Percentiles rank a stretch among this genome's conserved stretches.
These are phyloP conservation scores for Hemicentrotus pulcherrimus DNA, from an alignment of 35 echinoderm and acorn worm species.

Conservation along the genomic window DNA sequence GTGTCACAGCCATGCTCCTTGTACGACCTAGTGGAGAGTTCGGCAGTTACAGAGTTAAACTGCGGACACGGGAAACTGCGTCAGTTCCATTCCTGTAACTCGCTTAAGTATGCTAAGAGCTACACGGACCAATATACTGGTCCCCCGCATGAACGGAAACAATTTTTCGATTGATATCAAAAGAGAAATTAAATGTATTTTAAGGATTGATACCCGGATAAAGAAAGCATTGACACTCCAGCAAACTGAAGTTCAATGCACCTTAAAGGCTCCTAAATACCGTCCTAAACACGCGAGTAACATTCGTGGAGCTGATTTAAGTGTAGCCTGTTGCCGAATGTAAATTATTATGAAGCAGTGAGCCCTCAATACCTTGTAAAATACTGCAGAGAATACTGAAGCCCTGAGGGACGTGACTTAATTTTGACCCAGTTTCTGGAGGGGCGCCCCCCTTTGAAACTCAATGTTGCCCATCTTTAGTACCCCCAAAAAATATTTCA, in stretches of 20 bases:
- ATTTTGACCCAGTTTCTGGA: no score
- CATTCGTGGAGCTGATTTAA: not conserved
- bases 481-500: no score
- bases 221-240: not conserved
- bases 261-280: not conserved
- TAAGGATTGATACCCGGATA: not conserved
- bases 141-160: not conserved
- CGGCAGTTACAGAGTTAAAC: not conserved
- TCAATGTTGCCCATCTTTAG: no score
- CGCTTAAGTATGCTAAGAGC: not conserved
- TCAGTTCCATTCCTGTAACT: not conserved
- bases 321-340: no score
- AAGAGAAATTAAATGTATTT: conserved; percentile 5
- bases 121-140: not conserved
- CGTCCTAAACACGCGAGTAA: not conserved
- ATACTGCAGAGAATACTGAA: no score
- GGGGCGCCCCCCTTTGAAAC: no score
- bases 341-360: no score
- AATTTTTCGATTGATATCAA: not conserved
- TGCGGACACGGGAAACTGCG: not conserved
- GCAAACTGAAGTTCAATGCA: conserved; percentile 2
- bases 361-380: no score
- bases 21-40: not conserved
- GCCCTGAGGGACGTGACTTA: no score
- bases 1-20: not conserved